Base-by-base conservation (phyloP, 2,113 vertebrate species). In the Myiagra hebetior region DNA sequence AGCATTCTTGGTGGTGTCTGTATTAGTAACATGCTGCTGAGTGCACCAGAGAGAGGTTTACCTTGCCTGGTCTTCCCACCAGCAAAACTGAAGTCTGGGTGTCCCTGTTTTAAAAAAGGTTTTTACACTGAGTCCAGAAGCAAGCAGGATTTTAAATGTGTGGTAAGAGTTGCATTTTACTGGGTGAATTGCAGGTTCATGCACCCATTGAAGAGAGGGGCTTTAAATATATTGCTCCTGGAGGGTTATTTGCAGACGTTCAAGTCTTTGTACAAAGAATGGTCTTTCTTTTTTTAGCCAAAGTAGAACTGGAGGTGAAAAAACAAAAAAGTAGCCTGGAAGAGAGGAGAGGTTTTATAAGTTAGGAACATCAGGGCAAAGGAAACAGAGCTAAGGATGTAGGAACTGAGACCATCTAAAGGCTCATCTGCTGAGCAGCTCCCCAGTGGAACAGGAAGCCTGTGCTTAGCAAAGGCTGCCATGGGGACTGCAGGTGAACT, bases 11-110 rank as follows among this genome's bases (percentile, higher is more conserved):
- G 4, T 57, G 27, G 7, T 47, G 11, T 35, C 42, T 75, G 0
- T 44, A 2, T 31, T 10, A 33, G 37, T 33, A 67, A 50, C 0
- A 0, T n/a, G 23, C 11, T 55, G 2, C 30, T 44, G 21, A 11
- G 9, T 70, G 15, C 15, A 72, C 10, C 26, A 42, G 35, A 56
- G 37, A 35, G 18, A 44, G 6, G 2, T 59, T 75, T 68, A 14
- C 37, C 16, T 77, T 82, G 15, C 22, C 35, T 67, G 26, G 11
- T 56, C 16, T 55, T 82, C 17, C 42, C 30, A 82, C n/a, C 26
- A 68, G 27, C 33, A 77, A 55, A 85, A 67, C 30, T 33, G 31
- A 53, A 28, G 13, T 53, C 76, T 47, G 27, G 11, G 8, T 65
- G 6, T 60, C 22, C 4, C 27, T 49, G 23, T n/a, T n/a, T n/a